Base-by-base conservation (phyloP, 2,797 vertebrate species). In the Pogoniulus pusillus region DNA sequence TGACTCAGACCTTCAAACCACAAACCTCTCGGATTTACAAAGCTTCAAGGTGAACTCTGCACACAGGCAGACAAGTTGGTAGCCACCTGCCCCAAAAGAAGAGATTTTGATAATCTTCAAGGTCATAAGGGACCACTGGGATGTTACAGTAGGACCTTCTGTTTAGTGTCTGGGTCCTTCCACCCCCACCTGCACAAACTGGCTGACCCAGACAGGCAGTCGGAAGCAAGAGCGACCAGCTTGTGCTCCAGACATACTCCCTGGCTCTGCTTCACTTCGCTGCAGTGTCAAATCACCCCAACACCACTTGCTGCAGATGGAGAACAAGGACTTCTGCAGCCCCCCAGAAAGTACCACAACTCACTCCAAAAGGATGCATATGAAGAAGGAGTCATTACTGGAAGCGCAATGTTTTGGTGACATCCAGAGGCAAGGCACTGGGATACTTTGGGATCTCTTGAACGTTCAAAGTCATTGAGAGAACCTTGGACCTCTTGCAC, bases 331-430 rank as follows among this genome's bases (percentile, higher is more conserved):
- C 27, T 71, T 76, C 72, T 66, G 47, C 43, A 91, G 75, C 62
- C 23, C 72, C 63, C 72, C 7, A 6, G 65, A 34, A 57, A 73
- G 71, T 9, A 24, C 30, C 29, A 1, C 0, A 2, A 17, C 9
- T 16, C 43, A 20, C 4, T 24, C 34, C n/a, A 24, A 2, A 32
- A 10, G 2, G 2, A 9, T 6, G 45, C 0, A 0, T 19, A 5
- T 1, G 27, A 57, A 43, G 37, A 70, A 80, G 68, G 30, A 60
- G 34, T 6, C 3, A 0, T 16, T 5, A 19, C 16, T 6, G 70
- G 82, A 81, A 62, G 43, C 13, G 63, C 12, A 5, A 82, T 51
- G 24, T 64, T 66, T 32, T 76, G 39, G 71, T 59, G 68, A 62
- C 54, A n/a, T 37, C 75, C 53, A 66, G 57, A 76, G 49, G 43